Evolutionary conservation across 2,797 vertebrate genomes (phyloP).

Genomic region (Iguana delicatissima): DNA sequence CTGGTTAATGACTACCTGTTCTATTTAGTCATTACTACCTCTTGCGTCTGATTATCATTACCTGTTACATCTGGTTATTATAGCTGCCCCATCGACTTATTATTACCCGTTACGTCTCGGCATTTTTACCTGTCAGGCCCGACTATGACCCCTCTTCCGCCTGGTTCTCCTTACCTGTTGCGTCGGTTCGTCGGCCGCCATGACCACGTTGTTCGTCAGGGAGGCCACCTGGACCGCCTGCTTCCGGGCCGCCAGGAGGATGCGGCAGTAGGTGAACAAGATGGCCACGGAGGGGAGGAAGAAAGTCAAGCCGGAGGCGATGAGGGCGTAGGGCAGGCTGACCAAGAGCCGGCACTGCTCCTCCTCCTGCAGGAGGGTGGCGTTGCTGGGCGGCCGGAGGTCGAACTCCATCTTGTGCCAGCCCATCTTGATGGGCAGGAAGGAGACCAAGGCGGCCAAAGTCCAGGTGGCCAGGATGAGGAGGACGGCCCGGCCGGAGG

Average conservation of each 20-base stretch:
- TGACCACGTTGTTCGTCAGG: constrained; percentile 75
- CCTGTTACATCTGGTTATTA: too few relatives aligned
- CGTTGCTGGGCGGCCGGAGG: constrained; percentile 47
- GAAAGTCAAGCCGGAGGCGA: constrained; percentile 95
- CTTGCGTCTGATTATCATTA: too few relatives aligned
- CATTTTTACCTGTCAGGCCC: not conserved
- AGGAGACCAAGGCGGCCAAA: constrained; percentile 90
- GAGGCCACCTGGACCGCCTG: constrained; percentile 94
- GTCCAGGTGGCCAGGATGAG: constrained; percentile 92
- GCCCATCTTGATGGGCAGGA: constrained; percentile 94
- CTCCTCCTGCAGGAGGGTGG: constrained; percentile 68
- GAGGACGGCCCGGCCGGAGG: constrained; percentile 86
- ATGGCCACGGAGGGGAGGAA: constrained; percentile 94
- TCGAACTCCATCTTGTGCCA: constrained; percentile 89
- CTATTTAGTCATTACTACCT: too few relatives aligned
- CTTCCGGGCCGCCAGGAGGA: constrained; percentile 90
- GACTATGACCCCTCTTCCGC: not conserved
- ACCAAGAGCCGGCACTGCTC: constrained; percentile 91
- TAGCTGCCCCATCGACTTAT: not conserved
- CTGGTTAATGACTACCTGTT: too few relatives aligned
- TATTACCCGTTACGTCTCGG: not conserved
- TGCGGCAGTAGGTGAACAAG: constrained; percentile 97
- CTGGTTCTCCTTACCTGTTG: constrained; percentile 72
- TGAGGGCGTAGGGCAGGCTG: constrained; percentile 93
- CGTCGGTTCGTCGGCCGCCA: constrained; percentile 29